Conservation (phyloP, 2,888 invertebrate species). For the Xanthia icteritia region DNA sequence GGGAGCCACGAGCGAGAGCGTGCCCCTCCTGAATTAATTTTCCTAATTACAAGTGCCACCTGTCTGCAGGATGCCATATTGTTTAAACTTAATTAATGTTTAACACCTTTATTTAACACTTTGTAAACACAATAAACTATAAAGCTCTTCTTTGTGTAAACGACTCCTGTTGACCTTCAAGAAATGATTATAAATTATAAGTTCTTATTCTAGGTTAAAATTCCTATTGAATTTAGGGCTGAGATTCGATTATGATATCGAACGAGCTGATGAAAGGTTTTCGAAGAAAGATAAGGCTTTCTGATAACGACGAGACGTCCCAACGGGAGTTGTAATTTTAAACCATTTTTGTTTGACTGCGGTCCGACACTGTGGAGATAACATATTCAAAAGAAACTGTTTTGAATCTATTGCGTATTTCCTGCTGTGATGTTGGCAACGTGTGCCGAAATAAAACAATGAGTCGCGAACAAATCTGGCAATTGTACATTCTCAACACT, state of each 20-base stretch:
- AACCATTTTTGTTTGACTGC: slow-evolving; percentile 27
- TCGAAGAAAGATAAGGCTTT: slow-evolving; percentile 30
- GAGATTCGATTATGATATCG: slow-evolving; percentile 55
- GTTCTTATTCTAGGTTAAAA: slow-evolving; percentile 10
- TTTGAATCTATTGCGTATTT: slow-evolving; percentile 30
- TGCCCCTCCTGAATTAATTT: slow-evolving; percentile 70
- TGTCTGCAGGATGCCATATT: slow-evolving; percentile 66
- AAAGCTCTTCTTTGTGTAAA: slow-evolving; percentile 32
- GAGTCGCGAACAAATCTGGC: slow-evolving; percentile 24
- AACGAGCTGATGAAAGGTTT: slow-evolving; percentile 35
- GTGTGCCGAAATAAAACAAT: slow-evolving; percentile 48
- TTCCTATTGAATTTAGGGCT: slow-evolving; percentile 24
- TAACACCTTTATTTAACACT: slow-evolving; percentile 38
- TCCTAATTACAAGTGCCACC: slow-evolving; percentile 71
- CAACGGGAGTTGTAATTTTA: slow-evolving; percentile 33
- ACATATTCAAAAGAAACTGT: slow-evolving; percentile 23
- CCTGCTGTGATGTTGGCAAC: slow-evolving; percentile 42
- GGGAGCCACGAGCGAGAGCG: slow-evolving; percentile 45
- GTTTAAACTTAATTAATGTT: slow-evolving; percentile 69
- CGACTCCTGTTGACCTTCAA: slow-evolving; percentile 26
- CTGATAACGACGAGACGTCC: slow-evolving; percentile 21
- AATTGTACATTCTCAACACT: slow-evolving; percentile 46
- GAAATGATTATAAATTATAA: slow-evolving; percentile 9
- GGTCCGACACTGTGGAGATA: slow-evolving; percentile 15
- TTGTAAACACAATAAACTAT: slow-evolving; percentile 53